Conservation (phyloP, 37 sponge, comb jelly and placozoan species). For the Theonella swinhoei region DNA sequence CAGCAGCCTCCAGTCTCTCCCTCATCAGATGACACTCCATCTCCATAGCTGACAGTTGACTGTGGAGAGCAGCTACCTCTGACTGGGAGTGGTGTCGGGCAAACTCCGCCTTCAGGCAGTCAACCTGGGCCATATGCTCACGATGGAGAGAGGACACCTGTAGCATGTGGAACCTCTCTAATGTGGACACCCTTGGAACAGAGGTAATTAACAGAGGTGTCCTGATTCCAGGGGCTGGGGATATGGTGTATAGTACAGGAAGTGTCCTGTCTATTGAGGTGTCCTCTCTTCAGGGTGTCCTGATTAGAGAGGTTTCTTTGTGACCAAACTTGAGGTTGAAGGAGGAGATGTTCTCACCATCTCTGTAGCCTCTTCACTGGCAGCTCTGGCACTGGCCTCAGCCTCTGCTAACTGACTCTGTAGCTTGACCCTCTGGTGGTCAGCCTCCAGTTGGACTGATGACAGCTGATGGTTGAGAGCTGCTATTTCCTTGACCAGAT, state of each 20-base stretch:
- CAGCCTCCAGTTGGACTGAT: conserved; percentile 11
- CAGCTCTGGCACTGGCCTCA: conserved; percentile 21
- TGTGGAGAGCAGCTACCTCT: conserved; percentile 19
- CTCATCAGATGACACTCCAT: conserved; percentile 1
- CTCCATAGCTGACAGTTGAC: conserved; percentile 38
- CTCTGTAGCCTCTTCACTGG: conserved; percentile 26
- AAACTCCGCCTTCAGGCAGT: conserved; percentile 36
- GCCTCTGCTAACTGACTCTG: conserved; percentile 57
- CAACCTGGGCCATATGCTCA: conserved; percentile 20
- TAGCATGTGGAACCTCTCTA: not conserved
- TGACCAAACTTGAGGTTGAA: too few species aligned
- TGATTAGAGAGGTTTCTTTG: too few species aligned
- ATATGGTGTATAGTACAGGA: too few species aligned
- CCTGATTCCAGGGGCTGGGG: too few species aligned
- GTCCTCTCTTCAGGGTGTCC: too few species aligned
- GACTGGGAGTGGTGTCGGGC: conserved; percentile 49
- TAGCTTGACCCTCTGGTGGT: conserved; percentile 46
- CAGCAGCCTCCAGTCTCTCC: conserved; percentile 32
- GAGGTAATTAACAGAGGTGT: too few species aligned
- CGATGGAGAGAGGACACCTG: conserved; percentile 23
- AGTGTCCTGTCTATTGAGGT: too few species aligned
- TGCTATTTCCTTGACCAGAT: not conserved
- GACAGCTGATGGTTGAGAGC: conserved; percentile 30
- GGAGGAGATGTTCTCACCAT: too few species aligned
- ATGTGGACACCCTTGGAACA: not conserved